A percentile compares a stretch with the other conserved stretches of the same genome.
phyloP scores from a whole-genome alignment of 2,797 vertebrate species.

The Hypotaenidia okinawae region DNA sequence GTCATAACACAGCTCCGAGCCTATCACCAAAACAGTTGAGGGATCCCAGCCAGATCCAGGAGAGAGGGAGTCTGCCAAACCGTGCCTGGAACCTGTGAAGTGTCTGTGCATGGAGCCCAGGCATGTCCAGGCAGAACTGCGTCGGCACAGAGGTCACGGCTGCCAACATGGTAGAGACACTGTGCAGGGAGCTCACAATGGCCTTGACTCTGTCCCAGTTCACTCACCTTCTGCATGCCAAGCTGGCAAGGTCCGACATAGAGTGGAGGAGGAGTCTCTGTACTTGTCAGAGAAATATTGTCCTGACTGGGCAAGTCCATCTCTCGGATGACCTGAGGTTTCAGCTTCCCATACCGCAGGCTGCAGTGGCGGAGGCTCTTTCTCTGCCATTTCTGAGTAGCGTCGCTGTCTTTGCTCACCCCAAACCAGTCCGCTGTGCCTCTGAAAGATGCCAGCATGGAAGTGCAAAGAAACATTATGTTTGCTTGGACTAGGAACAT shows the following conservation, averaged over 20 bases:
- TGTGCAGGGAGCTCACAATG: neutral
- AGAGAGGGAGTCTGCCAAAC: neutral
- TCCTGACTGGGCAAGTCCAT: constrained; percentile 98
- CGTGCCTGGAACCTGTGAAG: neutral
- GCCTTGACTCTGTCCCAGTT: neutral
- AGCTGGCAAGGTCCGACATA: constrained; percentile 92
- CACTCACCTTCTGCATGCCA: constrained; percentile 95
- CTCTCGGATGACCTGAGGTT: constrained; percentile 94
- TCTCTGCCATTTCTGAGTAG: constrained; percentile 98
- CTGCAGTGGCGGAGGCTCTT: constrained; percentile 98
- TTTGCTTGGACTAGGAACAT: neutral
- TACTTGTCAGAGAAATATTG: constrained; percentile 95
- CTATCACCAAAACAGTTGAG: neutral
- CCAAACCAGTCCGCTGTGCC: constrained; percentile 99
- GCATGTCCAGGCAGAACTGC: neutral
- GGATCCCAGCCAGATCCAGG: neutral
- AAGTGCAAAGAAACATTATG: neutral
- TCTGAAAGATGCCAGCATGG: constrained; percentile 76
- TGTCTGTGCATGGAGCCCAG: neutral
- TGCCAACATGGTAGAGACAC: neutral
- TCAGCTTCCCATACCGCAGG: constrained; percentile 94
- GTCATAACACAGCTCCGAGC: neutral
- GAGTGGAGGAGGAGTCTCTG: constrained; percentile 94
- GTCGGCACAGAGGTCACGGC: neutral
- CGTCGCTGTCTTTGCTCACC: constrained; percentile 93